These are phyloP conservation scores for Erebia palarica DNA, from an alignment of 2,888 invertebrate species.

Conservation along the genomic window DNA sequence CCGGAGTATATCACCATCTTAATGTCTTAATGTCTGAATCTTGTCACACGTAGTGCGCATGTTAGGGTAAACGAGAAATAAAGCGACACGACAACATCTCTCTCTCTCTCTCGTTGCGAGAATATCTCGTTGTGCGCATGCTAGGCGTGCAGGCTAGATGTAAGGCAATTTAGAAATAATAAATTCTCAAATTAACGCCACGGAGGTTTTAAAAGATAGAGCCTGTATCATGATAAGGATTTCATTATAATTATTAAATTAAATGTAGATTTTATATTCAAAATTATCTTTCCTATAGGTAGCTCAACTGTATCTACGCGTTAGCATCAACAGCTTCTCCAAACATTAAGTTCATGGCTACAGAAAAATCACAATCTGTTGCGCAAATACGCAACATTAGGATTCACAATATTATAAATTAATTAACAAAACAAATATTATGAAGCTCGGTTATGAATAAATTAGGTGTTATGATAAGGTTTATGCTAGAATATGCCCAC, in stretches of 20 bases:
- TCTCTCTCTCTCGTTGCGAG: too few relatives aligned
- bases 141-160: too few relatives aligned
- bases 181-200: not conserved
- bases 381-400: slow-evolving; percentile 10
- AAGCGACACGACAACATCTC: too few relatives aligned
- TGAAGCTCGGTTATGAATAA: not conserved
- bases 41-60: too few relatives aligned
- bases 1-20: too few relatives aligned
- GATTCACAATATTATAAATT: not conserved
- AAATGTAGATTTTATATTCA: not conserved
- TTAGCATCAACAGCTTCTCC: slow-evolving; percentile 6
- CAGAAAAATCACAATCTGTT: slow-evolving; percentile 12
- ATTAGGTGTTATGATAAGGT: not conserved
- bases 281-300: not conserved
- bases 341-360: slow-evolving; percentile 18
- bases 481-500: not conserved
- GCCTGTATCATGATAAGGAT: not conserved
- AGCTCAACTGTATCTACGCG: not conserved
- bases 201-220: not conserved
- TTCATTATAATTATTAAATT: not conserved
- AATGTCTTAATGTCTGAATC: too few relatives aligned
- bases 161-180: too few relatives aligned
- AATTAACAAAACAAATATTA: not conserved
- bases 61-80: too few relatives aligned
- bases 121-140: too few relatives aligned